Evolutionary conservation across 1,140 invertebrate genomes (phyloP).

Genomic region (Popillia japonica): DNA sequence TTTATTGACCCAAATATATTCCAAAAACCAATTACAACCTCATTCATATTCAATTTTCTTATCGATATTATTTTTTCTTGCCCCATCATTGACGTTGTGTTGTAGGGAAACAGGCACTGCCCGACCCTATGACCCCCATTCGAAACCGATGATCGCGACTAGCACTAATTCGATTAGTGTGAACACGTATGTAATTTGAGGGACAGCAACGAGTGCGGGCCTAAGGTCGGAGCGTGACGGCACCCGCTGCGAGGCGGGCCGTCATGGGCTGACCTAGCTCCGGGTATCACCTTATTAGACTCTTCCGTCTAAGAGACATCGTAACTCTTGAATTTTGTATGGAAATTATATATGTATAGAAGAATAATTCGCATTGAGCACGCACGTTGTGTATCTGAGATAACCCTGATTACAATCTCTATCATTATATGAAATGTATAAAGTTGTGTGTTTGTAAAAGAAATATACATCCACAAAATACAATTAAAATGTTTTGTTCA

Average conservation of each 20-base stretch:
- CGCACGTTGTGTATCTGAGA: too few relatives aligned
- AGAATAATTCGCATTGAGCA: too few relatives aligned
- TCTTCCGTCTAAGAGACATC: conserved; percentile 34
- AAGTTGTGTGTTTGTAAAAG: too few relatives aligned
- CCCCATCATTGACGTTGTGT: background rate
- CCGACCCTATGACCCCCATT: background rate
- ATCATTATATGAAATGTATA: too few relatives aligned
- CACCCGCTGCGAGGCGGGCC: conserved; percentile 38
- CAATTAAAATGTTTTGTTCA: too few relatives aligned
- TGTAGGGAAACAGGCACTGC: background rate
- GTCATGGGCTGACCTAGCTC: conserved; percentile 25
- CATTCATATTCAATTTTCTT: conserved; percentile 23
- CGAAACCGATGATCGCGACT: conserved; percentile 13
- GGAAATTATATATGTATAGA: background rate
- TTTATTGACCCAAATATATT: background rate
- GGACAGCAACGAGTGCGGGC: conserved; percentile 25
- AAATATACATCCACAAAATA: too few relatives aligned
- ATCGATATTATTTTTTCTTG: conserved; percentile 29
- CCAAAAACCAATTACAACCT: background rate
- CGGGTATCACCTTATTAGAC: conserved; percentile 51
- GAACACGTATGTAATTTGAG: conserved; percentile 35
- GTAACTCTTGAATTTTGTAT: background rate
- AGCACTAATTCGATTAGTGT: conserved; percentile 40
- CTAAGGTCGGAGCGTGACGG: conserved; percentile 40
- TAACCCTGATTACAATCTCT: too few relatives aligned